A percentile compares a stretch with the other conserved stretches of the same genome.
Conservation (phyloP, 2,797 vertebrate genomes). For the Mycteria americana region DNA sequence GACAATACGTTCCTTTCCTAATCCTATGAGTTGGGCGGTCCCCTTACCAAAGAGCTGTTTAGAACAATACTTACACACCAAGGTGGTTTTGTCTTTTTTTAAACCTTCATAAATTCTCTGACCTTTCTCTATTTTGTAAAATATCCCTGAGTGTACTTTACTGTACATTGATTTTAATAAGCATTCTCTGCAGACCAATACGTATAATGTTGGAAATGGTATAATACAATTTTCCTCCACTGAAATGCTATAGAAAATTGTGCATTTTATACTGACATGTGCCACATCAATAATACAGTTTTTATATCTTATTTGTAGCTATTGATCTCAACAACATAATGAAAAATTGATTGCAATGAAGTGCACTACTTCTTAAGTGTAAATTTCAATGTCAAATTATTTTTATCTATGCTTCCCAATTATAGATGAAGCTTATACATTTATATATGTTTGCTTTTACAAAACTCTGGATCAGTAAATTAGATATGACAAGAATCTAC, state of each 20-base stretch:
- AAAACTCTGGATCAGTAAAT: slow-evolving; percentile 73
- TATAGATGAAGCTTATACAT: slow-evolving; percentile 74
- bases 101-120: slow-evolving; percentile 30
- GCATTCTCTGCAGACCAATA: slow-evolving; percentile 73
- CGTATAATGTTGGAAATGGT: slow-evolving; percentile 74
- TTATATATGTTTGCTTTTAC: slow-evolving; percentile 75
- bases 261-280: slow-evolving; percentile 75
- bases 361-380: slow-evolving; percentile 77
- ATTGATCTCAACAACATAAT: slow-evolving; percentile 81
- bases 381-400: slow-evolving; percentile 84
- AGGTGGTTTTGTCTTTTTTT: neutral
- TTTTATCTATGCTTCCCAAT: slow-evolving; percentile 80
- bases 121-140: slow-evolving; percentile 64
- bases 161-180: slow-evolving; percentile 81
- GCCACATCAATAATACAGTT: slow-evolving; percentile 80
- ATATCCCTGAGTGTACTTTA: slow-evolving; percentile 62
- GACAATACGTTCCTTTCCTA: neutral
- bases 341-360: slow-evolving; percentile 81
- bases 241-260: slow-evolving; percentile 76
- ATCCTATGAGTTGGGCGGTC: neutral
- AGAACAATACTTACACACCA: slow-evolving; percentile 23
- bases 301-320: slow-evolving; percentile 84
- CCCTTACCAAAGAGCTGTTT: neutral
- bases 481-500: slow-evolving; percentile 71
- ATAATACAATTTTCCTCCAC: slow-evolving; percentile 76